These are phyloP conservation scores for Nysson spinosus DNA, from an alignment of 2,888 invertebrate species.

Conservation along the genomic window DNA sequence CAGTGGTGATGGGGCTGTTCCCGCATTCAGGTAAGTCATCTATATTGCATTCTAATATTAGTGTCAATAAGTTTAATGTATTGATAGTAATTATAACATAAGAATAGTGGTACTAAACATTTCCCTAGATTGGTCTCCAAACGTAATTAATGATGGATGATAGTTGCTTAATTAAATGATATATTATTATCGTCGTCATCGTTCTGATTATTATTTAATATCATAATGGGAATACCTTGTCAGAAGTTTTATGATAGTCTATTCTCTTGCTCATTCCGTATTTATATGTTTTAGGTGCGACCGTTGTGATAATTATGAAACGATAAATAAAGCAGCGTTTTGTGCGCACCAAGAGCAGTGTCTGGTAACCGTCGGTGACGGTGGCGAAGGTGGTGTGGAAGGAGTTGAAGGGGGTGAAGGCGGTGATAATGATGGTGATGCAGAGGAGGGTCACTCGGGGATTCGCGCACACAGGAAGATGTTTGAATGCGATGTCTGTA, in stretches of 20 bases:
- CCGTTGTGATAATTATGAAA: conserved; percentile 90
- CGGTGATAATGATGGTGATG: conserved; percentile 78
- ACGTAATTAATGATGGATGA: background rate
- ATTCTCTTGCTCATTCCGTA: too few species aligned
- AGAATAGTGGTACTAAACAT: background rate
- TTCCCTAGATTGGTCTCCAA: background rate
- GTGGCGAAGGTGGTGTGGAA: conserved; percentile 76
- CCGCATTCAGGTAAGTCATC: conserved; percentile 71
- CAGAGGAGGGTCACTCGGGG: conserved; percentile 74
- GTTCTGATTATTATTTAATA: background rate
- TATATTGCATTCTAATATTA: too few species aligned
- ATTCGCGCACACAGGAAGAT: conserved; percentile 87
- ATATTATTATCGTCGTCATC: background rate
- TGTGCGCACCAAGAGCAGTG: conserved; percentile 87
- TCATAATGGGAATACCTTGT: background rate
- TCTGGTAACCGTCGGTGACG: too few species aligned
- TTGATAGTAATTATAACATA: background rate
- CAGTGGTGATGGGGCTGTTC: conserved; percentile 79
- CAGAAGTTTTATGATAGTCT: too few species aligned
- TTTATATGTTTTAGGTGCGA: too few species aligned
- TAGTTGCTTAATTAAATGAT: background rate
- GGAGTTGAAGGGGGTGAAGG: conserved; percentile 74
- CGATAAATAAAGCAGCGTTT: conserved; percentile 85
- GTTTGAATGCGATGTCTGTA: conserved; percentile 96
- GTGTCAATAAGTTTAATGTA: too few species aligned